Evolutionary conservation across 1,140 invertebrate species (phyloP).

Genomic region (Sminthurinus signatus): DNA sequence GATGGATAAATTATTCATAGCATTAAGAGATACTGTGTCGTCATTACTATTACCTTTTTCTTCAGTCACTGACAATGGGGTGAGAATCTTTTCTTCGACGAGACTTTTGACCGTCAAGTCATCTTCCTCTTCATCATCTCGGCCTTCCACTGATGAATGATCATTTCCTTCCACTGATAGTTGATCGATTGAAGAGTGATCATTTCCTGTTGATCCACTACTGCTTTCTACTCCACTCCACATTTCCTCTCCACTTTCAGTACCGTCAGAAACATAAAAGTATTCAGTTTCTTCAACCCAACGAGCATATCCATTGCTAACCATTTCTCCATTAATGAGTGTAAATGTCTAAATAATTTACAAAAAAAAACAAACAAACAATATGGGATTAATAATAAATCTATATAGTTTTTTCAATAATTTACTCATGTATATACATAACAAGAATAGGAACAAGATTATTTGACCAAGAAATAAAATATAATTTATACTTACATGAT

Average conservation of each 20-base stretch:
- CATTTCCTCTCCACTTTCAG: slow-evolving; percentile 6
- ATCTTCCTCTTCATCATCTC: background rate
- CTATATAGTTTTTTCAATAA: background rate
- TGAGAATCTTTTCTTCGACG: background rate
- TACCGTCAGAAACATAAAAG: background rate
- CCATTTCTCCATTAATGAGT: slow-evolving; percentile 34
- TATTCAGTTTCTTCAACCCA: slow-evolving; percentile 12
- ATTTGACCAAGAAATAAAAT: too few relatives aligned
- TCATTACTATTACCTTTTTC: too few relatives aligned
- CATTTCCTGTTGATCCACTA: slow-evolving; percentile 7
- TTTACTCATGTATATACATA: too few relatives aligned
- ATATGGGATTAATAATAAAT: background rate
- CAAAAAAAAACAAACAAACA: slow-evolving; percentile 10
- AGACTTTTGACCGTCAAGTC: too few relatives aligned
- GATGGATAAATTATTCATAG: background rate
- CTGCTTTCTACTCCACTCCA: background rate
- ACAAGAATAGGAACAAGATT: too few relatives aligned
- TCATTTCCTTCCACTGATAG: background rate
- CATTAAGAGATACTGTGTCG: background rate
- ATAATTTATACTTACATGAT: slow-evolving; percentile 53
- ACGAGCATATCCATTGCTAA: slow-evolving; percentile 11
- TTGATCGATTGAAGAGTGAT: slow-evolving; percentile 3
- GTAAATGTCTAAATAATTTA: slow-evolving; percentile 21
- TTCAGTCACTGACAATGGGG: background rate
- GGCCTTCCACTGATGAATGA: slow-evolving; percentile 1